Evolutionary conservation across 2,888 invertebrate species (phyloP), one percentile per base, ranked within the genome.

Genomic region (Cosmia trapezina): DNA sequence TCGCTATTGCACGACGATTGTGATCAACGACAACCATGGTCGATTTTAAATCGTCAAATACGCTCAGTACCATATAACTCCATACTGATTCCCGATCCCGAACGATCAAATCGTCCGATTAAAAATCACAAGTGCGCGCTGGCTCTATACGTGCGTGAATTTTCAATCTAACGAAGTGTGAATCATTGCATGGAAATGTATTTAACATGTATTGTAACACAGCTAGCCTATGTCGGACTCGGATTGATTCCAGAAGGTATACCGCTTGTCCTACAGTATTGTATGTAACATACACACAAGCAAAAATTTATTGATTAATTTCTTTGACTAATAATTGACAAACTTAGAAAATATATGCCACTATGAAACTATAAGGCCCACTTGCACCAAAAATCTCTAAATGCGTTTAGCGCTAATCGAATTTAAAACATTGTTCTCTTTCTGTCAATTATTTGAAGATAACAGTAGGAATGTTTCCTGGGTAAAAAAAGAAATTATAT

Each of bases 151-250:
- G 54, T 73, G 28, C 54, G 43, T 57, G 49, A 73, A 56, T 17
- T 62, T 11, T 56, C 7, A 63, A 33, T 73, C 11, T 56, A 59
- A 71, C 6, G 1, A 33, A 41, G 37, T 72, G 33, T 65, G 14
- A 33, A 51, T 33, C 6, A 4, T 56, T 57, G 56, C 49, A 49
- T 54, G 47, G n/a, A 9, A 63, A 22, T 73, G 49, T 49, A 22
- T 56, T 56, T 73, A 7, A 19, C 33, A 73, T 43, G 56, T 63
- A 47, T 70, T 77, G 56, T 62, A 57, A 62, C n/a, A 74, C 54
- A 71, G 77, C 71, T 71, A 53, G 66, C 49, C 7, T 61, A 47
- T 43, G 19, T 37, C 3, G 37, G 12, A 22, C 33, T 12, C 6
- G 62, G 49, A 72, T n/a, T 63, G 7, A 41, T 43, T 56, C 22